phyloP scores from a whole-genome alignment of 2,888 invertebrate species.

The Drosophila neotestacea region DNA sequence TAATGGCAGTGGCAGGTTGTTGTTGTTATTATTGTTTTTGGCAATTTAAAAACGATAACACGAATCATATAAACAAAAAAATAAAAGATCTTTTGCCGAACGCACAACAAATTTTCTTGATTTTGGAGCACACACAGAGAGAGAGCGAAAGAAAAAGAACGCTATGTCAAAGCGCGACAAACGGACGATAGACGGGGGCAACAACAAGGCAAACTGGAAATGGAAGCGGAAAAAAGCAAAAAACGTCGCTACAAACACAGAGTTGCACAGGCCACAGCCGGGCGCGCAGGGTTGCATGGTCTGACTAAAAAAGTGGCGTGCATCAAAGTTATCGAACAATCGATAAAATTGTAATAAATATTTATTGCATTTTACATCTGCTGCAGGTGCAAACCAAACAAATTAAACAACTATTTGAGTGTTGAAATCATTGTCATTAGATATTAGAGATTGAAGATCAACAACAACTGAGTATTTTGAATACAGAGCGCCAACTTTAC shows the following conservation, averaged over 20 bases:
- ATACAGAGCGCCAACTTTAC: conserved; percentile 26
- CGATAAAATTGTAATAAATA: conserved; percentile 53
- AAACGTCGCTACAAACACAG: conserved; percentile 74
- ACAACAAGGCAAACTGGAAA: conserved; percentile 76
- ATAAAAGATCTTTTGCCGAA: conserved; percentile 44
- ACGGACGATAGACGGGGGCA: conserved; percentile 68
- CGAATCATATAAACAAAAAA: conserved; percentile 43
- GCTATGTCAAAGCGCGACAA: conserved; percentile 67
- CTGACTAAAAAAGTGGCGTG: conserved; percentile 26
- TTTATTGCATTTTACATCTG: conserved; percentile 22
- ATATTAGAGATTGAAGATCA: conserved; percentile 21
- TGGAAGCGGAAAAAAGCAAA: conserved; percentile 75
- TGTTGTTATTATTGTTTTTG: conserved; percentile 61
- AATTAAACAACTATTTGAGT: conserved; percentile 1
- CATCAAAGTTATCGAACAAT: conserved; percentile 60
- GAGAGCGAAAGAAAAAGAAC: conserved; percentile 66
- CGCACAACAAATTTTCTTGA: conserved; percentile 51
- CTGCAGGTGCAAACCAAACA: conserved; percentile 5
- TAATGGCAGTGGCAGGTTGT: conserved; percentile 61
- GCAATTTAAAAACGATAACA: conserved; percentile 49
- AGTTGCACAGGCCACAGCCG: conserved; percentile 70
- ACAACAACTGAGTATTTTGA: conserved; percentile 11
- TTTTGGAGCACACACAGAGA: conserved; percentile 59
- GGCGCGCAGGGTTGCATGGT: conserved; percentile 70
- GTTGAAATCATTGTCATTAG: background rate